These are phyloP conservation scores for Macrostomum cliftonense DNA, from an alignment of 2,888 invertebrate species.

Conservation along the genomic window DNA sequence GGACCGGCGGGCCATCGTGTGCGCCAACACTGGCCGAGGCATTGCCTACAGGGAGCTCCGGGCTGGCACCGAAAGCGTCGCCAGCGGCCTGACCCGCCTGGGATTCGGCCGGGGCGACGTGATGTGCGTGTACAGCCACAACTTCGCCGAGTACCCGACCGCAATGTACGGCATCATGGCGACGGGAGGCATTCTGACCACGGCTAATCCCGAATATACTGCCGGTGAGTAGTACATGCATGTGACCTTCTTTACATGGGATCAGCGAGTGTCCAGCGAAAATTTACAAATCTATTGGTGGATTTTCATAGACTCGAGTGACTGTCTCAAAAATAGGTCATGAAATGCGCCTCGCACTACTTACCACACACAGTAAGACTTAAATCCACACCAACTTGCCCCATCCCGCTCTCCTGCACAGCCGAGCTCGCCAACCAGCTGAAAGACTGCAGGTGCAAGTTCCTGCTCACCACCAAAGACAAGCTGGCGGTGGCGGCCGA, in stretches of 20 bases:
- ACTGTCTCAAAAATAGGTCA: no score
- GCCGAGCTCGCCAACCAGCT: constrained; percentile 7
- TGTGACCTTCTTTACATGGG: no score
- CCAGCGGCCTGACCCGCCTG: constrained; percentile 21
- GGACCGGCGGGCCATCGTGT: no score
- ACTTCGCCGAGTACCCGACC: constrained; percentile 27
- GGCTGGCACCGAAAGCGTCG: constrained; percentile 18
- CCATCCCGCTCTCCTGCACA: not conserved
- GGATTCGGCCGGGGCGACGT: constrained; percentile 30
- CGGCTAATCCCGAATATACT: constrained; percentile 24
- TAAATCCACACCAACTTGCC: no score
- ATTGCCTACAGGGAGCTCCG: no score
- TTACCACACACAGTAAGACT: no score
- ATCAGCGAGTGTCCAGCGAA: no score
- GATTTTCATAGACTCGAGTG: no score
- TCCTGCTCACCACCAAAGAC: constrained; percentile 3
- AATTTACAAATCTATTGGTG: no score
- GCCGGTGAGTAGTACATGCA: constrained; percentile 18
- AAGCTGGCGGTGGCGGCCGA: constrained; percentile 4
- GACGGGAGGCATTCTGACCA: constrained; percentile 20
- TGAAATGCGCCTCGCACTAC: no score
- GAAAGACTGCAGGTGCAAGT: constrained; percentile 2
- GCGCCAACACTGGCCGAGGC: no score
- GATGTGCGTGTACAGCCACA: constrained; percentile 22
- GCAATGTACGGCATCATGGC: constrained; percentile 21